Evolutionary conservation across 30 jellyfish, hydroid and myxozoan genomes (phyloP).

Genomic region (Mastigias papua): DNA sequence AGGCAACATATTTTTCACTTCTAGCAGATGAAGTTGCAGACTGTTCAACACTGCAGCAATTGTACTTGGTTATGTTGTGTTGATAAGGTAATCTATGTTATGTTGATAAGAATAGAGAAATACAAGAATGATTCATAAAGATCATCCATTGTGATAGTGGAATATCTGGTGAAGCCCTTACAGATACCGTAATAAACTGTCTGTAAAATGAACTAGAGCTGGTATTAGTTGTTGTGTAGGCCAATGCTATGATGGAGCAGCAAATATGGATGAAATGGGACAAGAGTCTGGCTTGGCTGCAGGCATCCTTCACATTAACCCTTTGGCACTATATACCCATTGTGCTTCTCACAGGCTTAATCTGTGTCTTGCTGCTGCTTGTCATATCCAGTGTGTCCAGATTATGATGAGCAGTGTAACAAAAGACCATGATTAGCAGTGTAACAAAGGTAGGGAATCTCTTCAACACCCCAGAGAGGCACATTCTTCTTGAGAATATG

Average conservation of each 20-base stretch:
- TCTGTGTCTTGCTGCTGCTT: conserved; percentile 8
- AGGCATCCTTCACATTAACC: conserved; percentile 9
- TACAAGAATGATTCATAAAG: background rate
- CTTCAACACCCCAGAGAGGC: background rate
- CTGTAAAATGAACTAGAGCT: conserved; percentile 3
- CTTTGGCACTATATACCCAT: background rate
- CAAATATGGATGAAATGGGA: conserved; percentile 49
- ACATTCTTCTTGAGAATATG: conserved; percentile 7
- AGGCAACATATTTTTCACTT: conserved; percentile 13
- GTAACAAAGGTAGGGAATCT: background rate
- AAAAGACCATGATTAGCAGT: too few species aligned
- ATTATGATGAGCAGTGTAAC: conserved; percentile 11
- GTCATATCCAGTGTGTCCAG: background rate
- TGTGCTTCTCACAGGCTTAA: conserved; percentile 17
- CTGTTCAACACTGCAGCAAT: background rate
- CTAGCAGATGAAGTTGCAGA: conserved; percentile 69
- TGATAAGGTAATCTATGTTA: too few species aligned
- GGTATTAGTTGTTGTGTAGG: conserved; percentile 19
- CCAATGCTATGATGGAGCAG: conserved; percentile 53
- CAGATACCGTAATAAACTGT: conserved; percentile 12
- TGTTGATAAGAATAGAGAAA: conserved; percentile 18
- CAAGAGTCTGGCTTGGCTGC: conserved; percentile 46
- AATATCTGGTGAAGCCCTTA: conserved; percentile 15
- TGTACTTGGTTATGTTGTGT: conserved; percentile 47
- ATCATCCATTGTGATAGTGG: conserved; percentile 34